phyloP scores from a whole-genome alignment of 2,888 invertebrate genomes.

The Limnephilus lunatus region DNA sequence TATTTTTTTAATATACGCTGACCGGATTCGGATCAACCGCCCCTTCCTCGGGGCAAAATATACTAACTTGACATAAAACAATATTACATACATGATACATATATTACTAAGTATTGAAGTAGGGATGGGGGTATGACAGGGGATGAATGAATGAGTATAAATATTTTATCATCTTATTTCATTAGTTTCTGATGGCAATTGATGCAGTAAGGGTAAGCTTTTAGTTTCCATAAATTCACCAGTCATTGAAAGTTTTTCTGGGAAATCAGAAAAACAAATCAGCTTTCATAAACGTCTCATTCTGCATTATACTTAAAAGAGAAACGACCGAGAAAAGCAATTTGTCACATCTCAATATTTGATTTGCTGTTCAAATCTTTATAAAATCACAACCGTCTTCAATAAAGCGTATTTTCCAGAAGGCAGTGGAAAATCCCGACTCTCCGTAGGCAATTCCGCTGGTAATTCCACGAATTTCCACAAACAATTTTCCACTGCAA shows the following conservation, averaged over 20 bases:
- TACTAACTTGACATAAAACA: too few relatives aligned
- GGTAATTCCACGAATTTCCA: slow-evolving; percentile 47
- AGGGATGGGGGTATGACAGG: too few relatives aligned
- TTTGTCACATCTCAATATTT: slow-evolving; percentile 2
- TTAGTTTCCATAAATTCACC: not conserved
- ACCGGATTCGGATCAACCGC: too few relatives aligned
- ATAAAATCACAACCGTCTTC: slow-evolving; percentile 2
- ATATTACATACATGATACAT: too few relatives aligned
- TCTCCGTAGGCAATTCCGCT: not conserved
- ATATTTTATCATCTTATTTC: too few relatives aligned
- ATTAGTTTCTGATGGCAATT: not conserved
- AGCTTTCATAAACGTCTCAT: not conserved
- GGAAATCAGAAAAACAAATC: not conserved
- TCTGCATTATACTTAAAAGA: not conserved
- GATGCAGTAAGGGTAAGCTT: not conserved
- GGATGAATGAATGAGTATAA: too few relatives aligned
- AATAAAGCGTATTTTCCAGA: not conserved
- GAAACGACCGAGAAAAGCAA: not conserved
- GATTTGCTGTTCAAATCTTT: not conserved
- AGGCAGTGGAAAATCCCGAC: not conserved
- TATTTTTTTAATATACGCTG: too few relatives aligned
- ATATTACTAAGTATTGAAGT: too few relatives aligned
- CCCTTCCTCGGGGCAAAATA: too few relatives aligned
- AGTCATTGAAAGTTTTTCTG: not conserved
- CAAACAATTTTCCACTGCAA: slow-evolving; percentile 62